Percentiles rank a stretch among this genome's conserved stretches.
phyloP scores from a whole-genome alignment of 2,797 vertebrate species.

The Cottoperca gobio region DNA sequence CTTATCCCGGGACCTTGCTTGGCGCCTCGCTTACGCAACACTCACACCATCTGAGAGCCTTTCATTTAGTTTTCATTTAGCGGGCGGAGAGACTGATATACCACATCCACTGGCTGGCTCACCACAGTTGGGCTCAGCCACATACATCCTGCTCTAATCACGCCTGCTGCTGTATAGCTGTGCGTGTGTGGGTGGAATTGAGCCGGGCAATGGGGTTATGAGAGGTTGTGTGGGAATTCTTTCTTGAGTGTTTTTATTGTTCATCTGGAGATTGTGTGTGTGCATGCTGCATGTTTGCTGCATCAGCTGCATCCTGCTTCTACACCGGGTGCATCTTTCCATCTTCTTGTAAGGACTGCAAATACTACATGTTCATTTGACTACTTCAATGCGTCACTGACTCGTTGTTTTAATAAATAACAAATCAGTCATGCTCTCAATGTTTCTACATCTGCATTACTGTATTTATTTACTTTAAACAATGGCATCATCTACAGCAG shows the following conservation, averaged over 20 bases:
- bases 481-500: not conserved
- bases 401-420: constrained; percentile 27
- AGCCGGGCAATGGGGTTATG: constrained; percentile 37
- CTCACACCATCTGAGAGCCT: constrained; percentile 70
- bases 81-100: constrained; percentile 55
- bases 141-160: constrained; percentile 65
- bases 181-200: constrained; percentile 30
- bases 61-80: constrained; percentile 73
- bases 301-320: constrained; percentile 6
- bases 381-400: not conserved
- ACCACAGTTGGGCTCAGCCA: constrained; percentile 59
- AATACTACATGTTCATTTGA: not conserved
- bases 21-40: constrained; percentile 65
- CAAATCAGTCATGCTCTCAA: not conserved
- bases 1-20: constrained; percentile 68
- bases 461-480: not conserved
- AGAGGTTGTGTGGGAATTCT: constrained; percentile 34
- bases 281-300: not conserved
- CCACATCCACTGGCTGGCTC: constrained; percentile 58
- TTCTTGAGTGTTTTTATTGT: constrained; percentile 26
- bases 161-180: constrained; percentile 39
- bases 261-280: constrained; percentile 9
- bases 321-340: constrained; percentile 1
- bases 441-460: constrained; percentile 1
- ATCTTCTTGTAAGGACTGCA: constrained; percentile 7